Conservation (phyloP, 2,113 vertebrate genomes). For the Zosterops hypoxanthus region DNA sequence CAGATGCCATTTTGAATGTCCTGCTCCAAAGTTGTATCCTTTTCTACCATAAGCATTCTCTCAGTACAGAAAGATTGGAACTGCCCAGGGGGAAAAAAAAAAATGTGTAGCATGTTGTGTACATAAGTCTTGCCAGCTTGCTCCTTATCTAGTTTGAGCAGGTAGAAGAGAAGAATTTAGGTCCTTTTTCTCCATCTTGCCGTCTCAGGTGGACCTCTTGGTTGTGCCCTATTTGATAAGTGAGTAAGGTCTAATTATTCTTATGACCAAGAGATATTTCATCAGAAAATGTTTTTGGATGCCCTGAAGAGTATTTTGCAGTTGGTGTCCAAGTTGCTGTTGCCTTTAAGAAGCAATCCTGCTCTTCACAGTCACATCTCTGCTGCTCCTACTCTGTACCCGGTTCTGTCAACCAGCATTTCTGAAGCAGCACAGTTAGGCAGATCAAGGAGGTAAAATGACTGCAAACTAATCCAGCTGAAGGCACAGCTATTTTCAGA, state of each 20-base stretch:
- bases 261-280: background rate
- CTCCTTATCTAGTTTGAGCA: background rate
- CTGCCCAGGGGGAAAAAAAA: background rate
- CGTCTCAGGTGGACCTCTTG: background rate
- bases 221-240: background rate
- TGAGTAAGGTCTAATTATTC: background rate
- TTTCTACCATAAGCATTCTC: background rate
- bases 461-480: background rate
- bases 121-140: background rate
- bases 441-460: background rate
- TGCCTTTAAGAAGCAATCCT: background rate
- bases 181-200: background rate
- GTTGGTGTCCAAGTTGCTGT: background rate
- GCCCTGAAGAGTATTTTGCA: background rate
- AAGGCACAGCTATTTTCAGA: background rate
- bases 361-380: background rate
- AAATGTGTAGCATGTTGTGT: rapidly evolving
- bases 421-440: background rate
- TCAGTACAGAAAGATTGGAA: background rate
- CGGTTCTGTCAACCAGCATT: background rate
- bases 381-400: background rate
- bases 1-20: background rate
- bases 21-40: background rate
- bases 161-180: background rate
- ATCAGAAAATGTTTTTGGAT: background rate